Percentiles rank a stretch among this genome's conserved stretches.
phyloP scores from a whole-genome alignment of 2,797 vertebrate species.

The Tapirus indicus region DNA sequence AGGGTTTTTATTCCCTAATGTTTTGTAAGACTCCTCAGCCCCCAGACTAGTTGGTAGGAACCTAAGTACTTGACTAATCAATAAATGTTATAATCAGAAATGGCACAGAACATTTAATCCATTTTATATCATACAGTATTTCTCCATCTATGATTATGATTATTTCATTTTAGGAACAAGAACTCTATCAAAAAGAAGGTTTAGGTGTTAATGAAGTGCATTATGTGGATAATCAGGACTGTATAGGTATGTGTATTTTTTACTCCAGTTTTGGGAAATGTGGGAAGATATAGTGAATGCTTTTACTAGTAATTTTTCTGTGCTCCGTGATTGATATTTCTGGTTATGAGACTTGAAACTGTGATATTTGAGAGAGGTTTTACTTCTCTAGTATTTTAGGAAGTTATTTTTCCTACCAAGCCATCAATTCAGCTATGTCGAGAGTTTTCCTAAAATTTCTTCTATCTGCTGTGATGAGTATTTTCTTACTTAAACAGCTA shows the following conservation, averaged over 20 bases:
- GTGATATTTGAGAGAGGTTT: neutral
- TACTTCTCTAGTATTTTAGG: neutral
- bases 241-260: constrained; percentile 92
- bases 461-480: neutral
- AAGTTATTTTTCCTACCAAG: constrained; percentile 33
- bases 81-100: constrained; percentile 11
- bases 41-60: neutral
- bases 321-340: neutral
- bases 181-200: constrained; percentile 97
- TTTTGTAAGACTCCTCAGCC: neutral
- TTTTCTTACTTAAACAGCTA: constrained; percentile 3
- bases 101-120: neutral
- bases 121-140: neutral
- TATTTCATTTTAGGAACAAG: constrained; percentile 93
- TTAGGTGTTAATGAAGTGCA: constrained; percentile 98
- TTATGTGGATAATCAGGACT: constrained; percentile 99
- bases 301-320: neutral
- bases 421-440: neutral
- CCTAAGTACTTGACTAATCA: neutral
- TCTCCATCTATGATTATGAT: neutral
- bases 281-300: neutral
- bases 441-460: constrained; percentile 38
- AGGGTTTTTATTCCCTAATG: neutral
- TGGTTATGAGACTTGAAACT: neutral
- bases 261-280: neutral